phyloP scores from a whole-genome alignment of 2,113 vertebrate genomes.

The Oncorhynchus kisutch region DNA sequence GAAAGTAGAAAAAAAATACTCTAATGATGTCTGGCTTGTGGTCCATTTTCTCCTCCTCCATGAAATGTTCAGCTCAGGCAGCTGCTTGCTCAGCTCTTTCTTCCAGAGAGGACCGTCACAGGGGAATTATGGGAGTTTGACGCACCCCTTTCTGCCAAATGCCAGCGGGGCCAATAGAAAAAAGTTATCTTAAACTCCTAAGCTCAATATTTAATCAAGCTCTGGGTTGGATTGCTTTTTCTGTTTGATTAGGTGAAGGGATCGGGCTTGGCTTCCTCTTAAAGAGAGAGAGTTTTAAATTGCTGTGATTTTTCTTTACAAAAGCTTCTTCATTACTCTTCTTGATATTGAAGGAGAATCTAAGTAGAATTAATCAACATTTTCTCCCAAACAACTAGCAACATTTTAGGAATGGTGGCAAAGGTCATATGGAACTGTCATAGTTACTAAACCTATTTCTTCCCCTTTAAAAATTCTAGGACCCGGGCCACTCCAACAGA shows the following conservation, averaged over 20 bases:
- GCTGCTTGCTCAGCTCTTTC: conserved; percentile 67
- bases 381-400: not conserved
- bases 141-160: conserved; percentile 66
- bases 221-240: conserved; percentile 57
- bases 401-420: not conserved
- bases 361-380: not conserved
- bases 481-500: too few relatives aligned
- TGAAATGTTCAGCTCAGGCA: conserved; percentile 47
- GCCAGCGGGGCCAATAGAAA: conserved; percentile 59
- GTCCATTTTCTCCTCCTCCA: conserved; percentile 46
- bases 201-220: conserved; percentile 77
- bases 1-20: conserved; percentile 31
- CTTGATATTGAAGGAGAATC: not conserved
- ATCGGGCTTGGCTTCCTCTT: conserved; percentile 50
- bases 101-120: conserved; percentile 50
- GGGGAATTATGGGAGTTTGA: conserved; percentile 67
- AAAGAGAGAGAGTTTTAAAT: conserved; percentile 43
- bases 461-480: too few relatives aligned
- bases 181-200: conserved; percentile 63
- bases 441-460: too few relatives aligned
- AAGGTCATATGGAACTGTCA: too few relatives aligned
- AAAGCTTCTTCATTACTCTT: not conserved
- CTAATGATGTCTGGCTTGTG: conserved; percentile 43
- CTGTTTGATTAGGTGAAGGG: conserved; percentile 64
- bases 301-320: conserved; percentile 40